These are phyloP conservation scores for Nasua narica DNA, from an alignment of 2,797 vertebrate genomes.

Conservation along the genomic window DNA sequence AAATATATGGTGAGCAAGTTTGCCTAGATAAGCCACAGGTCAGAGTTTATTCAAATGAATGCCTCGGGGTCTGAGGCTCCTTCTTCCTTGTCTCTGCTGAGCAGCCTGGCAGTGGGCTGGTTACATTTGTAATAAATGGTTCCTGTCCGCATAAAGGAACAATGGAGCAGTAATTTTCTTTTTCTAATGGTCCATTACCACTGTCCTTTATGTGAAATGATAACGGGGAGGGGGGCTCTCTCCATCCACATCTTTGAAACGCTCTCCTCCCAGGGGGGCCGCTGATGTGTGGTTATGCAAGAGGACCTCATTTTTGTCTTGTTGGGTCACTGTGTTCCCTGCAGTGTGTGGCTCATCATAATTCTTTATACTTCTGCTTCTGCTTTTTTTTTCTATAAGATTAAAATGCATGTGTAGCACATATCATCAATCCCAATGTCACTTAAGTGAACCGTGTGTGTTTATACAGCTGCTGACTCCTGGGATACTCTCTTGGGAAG, in stretches of 20 bases:
- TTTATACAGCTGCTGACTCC: conserved; percentile 64
- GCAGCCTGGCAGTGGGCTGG: background rate
- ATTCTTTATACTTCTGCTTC: background rate
- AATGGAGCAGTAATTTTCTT: background rate
- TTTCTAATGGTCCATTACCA: background rate
- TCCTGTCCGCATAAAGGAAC: background rate
- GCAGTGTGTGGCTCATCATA: background rate
- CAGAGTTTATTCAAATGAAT: background rate
- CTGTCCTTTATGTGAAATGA: background rate
- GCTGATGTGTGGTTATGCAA: background rate
- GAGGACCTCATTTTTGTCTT: background rate
- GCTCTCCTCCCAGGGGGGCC: background rate
- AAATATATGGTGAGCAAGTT: background rate
- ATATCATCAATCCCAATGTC: conserved; percentile 32
- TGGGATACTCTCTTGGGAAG: conserved; percentile 34
- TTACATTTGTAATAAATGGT: background rate
- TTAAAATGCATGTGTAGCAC: conserved; percentile 42
- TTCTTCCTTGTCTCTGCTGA: background rate
- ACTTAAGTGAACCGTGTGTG: conserved; percentile 41
- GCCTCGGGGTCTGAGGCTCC: background rate
- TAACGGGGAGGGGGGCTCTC: background rate
- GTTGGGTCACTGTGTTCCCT: background rate
- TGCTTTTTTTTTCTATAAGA: conserved; percentile 31
- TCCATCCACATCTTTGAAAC: background rate
- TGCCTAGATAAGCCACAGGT: background rate